Conservation (phyloP, 2,888 invertebrate species). For the Dasysyrphus tricinctus region DNA sequence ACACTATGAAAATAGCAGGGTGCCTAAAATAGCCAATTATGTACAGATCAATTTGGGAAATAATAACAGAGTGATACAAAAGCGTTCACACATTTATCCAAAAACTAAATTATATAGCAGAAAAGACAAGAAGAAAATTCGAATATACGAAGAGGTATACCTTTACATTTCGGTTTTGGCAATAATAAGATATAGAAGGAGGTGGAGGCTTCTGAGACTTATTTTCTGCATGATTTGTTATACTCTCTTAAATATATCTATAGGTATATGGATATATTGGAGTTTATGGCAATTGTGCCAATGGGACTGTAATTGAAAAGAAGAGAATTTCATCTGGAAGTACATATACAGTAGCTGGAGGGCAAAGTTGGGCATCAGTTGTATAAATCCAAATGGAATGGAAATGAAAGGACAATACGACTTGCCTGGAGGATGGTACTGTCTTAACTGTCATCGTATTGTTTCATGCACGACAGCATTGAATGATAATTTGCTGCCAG, state of each 20-base stretch:
- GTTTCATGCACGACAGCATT: not conserved
- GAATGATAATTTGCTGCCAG: slow-evolving; percentile 8
- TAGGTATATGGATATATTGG: not conserved
- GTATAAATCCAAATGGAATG: not conserved
- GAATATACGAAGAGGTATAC: not conserved
- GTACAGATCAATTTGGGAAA: slow-evolving; percentile 78
- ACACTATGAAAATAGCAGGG: slow-evolving; percentile 68
- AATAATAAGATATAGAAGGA: not conserved
- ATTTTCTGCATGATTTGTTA: slow-evolving; percentile 64
- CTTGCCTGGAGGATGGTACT: slow-evolving; percentile 8
- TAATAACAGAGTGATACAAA: slow-evolving; percentile 74
- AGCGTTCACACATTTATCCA: slow-evolving; percentile 72
- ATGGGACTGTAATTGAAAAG: slow-evolving; percentile 61
- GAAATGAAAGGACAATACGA: slow-evolving; percentile 27
- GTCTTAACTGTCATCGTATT: slow-evolving; percentile 31
- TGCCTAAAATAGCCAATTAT: slow-evolving; percentile 80
- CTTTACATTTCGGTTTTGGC: not conserved
- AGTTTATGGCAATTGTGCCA: slow-evolving; percentile 47
- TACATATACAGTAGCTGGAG: slow-evolving; percentile 57
- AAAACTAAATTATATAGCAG: slow-evolving; percentile 32
- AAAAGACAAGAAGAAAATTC: slow-evolving; percentile 27
- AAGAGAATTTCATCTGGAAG: slow-evolving; percentile 10
- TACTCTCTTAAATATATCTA: not conserved
- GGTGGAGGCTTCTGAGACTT: slow-evolving; percentile 36
- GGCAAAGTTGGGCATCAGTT: slow-evolving; percentile 27